These are phyloP conservation scores for Dipus sagitta DNA, from an alignment of 2,797 vertebrate genomes.

Conservation along the genomic window DNA sequence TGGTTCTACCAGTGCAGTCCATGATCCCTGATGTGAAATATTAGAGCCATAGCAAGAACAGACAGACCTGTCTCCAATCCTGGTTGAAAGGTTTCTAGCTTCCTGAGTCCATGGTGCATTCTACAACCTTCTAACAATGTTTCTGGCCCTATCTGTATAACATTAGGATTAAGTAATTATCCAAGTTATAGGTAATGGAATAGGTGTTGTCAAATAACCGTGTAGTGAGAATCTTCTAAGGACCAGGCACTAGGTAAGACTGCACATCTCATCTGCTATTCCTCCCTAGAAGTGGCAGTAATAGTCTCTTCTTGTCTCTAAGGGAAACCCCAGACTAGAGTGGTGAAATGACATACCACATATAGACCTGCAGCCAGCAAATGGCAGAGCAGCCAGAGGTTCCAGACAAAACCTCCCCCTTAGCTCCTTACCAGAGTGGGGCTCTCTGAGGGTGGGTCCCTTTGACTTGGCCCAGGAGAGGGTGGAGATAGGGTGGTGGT, in stretches of 20 bases:
- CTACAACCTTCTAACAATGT: fast-evolving
- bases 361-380: no score
- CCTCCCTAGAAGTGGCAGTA: no score
- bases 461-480: not conserved
- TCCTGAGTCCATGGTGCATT: no score
- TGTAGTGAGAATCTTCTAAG: fast-evolving
- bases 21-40: no score
- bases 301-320: not conserved
- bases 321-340: not conserved
- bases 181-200: not conserved
- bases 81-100: not conserved
- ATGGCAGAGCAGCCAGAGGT: no score
- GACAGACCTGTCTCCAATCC: not conserved
- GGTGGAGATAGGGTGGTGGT: fast-evolving
- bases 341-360: no score
- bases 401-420: not conserved
- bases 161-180: not conserved
- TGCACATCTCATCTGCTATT: fast-evolving
- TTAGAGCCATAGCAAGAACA: not conserved
- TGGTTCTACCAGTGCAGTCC: fast-evolving
- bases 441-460: not conserved
- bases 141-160: fast-evolving
- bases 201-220: no score
- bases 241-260: fast-evolving
- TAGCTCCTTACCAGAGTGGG: not conserved